These are phyloP conservation scores for Diadumene lineata DNA, from an alignment of 92 coral and sea anemone species.

Conservation along the genomic window DNA sequence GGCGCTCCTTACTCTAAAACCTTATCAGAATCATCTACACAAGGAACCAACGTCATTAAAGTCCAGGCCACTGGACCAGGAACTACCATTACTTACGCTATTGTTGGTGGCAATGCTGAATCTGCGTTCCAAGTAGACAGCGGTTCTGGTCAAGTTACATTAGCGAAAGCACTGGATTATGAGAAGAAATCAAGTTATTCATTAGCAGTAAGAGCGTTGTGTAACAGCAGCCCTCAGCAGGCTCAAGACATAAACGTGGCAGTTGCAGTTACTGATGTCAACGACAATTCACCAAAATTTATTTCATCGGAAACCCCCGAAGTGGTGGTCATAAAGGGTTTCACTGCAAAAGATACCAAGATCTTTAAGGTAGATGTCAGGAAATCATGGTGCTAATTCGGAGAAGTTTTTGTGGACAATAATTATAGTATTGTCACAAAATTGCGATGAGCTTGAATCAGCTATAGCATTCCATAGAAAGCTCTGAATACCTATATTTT, in stretches of 20 bases:
- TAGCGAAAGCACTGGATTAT: constrained; percentile 63
- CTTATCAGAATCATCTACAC: constrained; percentile 35
- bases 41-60: constrained; percentile 47
- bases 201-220: constrained; percentile 70
- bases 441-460: no score
- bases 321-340: constrained; percentile 51
- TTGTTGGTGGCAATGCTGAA: constrained; percentile 78
- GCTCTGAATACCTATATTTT: no score
- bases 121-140: constrained; percentile 62
- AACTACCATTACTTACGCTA: constrained; percentile 49
- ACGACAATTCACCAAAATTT: constrained; percentile 84
- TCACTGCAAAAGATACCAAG: constrained; percentile 53
- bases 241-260: constrained; percentile 65
- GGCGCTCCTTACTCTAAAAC: constrained; percentile 42
- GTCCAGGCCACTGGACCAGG: constrained; percentile 61
- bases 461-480: no score
- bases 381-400: no score
- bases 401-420: no score
- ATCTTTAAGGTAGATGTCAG: constrained; percentile 68
- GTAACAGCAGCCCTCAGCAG: constrained; percentile 42
- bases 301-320: constrained; percentile 44
- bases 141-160: constrained; percentile 50
- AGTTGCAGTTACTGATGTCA: constrained; percentile 63
- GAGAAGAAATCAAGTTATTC: constrained; percentile 54
- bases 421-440: not conserved